phyloP scores from a whole-genome alignment of 2,888 invertebrate genomes.

The Chloroclysta siterata region DNA sequence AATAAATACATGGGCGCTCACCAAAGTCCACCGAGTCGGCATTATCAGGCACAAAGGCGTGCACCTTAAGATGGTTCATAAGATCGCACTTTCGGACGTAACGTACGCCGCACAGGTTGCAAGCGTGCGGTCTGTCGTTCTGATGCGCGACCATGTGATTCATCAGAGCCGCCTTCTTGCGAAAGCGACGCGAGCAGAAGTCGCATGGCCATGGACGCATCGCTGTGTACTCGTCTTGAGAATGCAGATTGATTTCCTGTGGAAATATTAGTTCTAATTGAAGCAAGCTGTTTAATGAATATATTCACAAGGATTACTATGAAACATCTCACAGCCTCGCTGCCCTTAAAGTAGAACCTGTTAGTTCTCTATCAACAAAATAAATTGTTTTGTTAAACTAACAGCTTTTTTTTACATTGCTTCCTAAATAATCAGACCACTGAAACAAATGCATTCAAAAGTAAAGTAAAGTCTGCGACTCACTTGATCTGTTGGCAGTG shows the following conservation, averaged over 20 bases:
- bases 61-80: constrained; percentile 92
- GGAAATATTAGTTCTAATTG: background rate
- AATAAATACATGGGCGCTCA: constrained; percentile 41
- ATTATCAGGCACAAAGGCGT: constrained; percentile 90
- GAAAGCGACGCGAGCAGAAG: constrained; percentile 93
- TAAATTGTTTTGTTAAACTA: no score
- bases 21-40: constrained; percentile 84
- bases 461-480: no score
- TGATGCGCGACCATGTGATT: constrained; percentile 95
- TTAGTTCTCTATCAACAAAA: no score
- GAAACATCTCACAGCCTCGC: no score
- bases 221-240: constrained; percentile 88
- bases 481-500: constrained; percentile 92
- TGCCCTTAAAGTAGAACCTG: no score
- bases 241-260: constrained; percentile 34
- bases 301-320: no score
- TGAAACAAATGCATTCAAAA: no score
- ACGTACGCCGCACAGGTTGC: constrained; percentile 92
- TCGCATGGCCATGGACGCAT: constrained; percentile 94
- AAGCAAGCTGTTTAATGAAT: background rate
- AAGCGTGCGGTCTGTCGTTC: constrained; percentile 92
- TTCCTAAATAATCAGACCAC: no score
- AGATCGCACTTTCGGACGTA: constrained; percentile 92
- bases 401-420: no score
- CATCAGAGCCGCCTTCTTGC: constrained; percentile 93